Percentiles rank a stretch among this genome's conserved stretches.
phyloP scores from a whole-genome alignment of 2,113 vertebrate genomes.

The Dasypus novemcinctus region DNA sequence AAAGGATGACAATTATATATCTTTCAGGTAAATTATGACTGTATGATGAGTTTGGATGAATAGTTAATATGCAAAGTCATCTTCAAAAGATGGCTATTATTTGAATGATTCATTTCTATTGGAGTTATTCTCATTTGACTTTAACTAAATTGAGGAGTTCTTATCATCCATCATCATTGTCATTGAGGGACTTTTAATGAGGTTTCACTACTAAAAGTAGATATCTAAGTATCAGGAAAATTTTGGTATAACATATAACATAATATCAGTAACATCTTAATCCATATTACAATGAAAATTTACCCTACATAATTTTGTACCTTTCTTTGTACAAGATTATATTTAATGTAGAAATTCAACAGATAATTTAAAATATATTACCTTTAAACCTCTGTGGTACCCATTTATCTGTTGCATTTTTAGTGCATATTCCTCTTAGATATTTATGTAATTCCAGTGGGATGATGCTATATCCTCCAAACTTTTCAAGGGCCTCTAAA shows the following conservation, averaged over 20 bases:
- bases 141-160: too few species aligned
- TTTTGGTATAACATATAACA: not conserved
- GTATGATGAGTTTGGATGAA: not conserved
- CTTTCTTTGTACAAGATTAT: not conserved
- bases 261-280: not conserved
- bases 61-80: too few species aligned
- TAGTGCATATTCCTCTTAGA: too few species aligned
- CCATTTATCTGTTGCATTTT: too few species aligned
- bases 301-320: not conserved
- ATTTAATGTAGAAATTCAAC: not conserved
- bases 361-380: not conserved
- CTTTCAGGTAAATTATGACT: not conserved
- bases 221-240: not conserved
- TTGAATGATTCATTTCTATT: too few species aligned
- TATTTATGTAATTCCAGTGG: not conserved
- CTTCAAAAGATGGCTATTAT: too few species aligned
- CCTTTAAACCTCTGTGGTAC: too few species aligned
- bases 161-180: too few species aligned
- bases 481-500: not conserved
- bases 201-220: not conserved
- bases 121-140: too few species aligned
- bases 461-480: not conserved
- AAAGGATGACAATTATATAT: not conserved
- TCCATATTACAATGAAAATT: not conserved
- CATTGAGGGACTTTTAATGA: too few species aligned